A percentile compares a stretch with the other conserved stretches of the same genome.
Conservation (phyloP, 2,797 vertebrate genomes). For the Heteromormyrus szaboi region DNA sequence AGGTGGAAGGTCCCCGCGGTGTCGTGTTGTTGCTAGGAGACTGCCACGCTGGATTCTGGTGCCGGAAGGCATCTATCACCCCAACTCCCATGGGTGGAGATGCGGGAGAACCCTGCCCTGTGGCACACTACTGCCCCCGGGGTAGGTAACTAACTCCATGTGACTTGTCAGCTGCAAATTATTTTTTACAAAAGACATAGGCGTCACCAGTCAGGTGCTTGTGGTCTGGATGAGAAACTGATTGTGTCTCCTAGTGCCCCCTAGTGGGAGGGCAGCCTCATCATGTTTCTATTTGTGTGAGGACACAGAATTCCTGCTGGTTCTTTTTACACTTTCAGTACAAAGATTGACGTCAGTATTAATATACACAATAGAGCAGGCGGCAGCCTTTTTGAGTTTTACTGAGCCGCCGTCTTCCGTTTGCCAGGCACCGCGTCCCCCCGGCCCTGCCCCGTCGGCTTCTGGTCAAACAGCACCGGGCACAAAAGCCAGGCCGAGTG, state of each 20-base stretch:
- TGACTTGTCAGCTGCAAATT: not conserved
- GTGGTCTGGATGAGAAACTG: not conserved
- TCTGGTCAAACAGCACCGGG: conserved; percentile 68
- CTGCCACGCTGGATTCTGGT: conserved; percentile 80
- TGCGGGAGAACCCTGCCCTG: conserved; percentile 67
- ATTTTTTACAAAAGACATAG: not conserved
- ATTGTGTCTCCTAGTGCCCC: not conserved
- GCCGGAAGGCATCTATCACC: conserved; percentile 60
- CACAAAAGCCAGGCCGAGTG: conserved; percentile 56
- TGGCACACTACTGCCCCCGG: conserved; percentile 76
- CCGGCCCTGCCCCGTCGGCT: conserved; percentile 66
- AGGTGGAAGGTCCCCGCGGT: conserved; percentile 1
- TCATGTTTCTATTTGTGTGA: not conserved
- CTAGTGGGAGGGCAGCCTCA: not conserved
- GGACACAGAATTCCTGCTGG: not conserved
- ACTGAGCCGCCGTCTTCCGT: not conserved
- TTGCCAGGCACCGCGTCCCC: conserved; percentile 62
- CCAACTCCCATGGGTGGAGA: conserved; percentile 61
- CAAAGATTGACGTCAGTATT: not conserved
- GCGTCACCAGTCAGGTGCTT: not conserved
- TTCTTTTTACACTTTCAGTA: not conserved
- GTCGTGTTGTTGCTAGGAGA: conserved; percentile 55
- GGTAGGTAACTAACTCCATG: conserved; percentile 48
- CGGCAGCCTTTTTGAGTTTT: not conserved
- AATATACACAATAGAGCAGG: not conserved